Percentiles rank a stretch among this genome's conserved stretches.
Conservation (phyloP, 2,888 invertebrate species). For the Teinopalpus imperialis region DNA sequence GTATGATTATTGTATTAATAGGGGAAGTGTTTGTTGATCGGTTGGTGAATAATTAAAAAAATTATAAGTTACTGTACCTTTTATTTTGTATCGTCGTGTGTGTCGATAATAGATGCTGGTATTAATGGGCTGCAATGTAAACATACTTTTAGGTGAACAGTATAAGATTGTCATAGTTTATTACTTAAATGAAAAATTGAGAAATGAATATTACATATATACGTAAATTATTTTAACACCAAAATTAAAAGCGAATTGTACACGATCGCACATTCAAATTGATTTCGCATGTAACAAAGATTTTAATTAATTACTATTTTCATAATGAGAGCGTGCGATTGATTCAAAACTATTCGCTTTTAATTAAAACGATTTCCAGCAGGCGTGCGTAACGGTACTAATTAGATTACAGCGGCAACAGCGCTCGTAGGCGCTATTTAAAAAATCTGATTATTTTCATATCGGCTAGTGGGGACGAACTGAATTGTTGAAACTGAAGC, state of each 20-base stretch:
- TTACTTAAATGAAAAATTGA: no score
- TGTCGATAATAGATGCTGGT: no score
- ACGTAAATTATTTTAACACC: not conserved
- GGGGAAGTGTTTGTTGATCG: no score
- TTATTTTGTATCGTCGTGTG: no score
- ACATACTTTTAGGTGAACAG: no score
- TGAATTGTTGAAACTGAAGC: slow-evolving; percentile 12
- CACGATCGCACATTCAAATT: slow-evolving; percentile 10
- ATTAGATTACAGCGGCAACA: slow-evolving; percentile 56
- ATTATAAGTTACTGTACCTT: no score
- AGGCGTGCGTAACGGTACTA: slow-evolving; percentile 57
- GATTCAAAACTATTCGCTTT: slow-evolving; percentile 60
- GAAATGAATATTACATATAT: no score
- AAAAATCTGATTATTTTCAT: slow-evolving; percentile 47
- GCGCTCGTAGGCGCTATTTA: slow-evolving; percentile 37
- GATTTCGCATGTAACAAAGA: slow-evolving; percentile 18
- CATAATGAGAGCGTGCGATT: slow-evolving; percentile 38
- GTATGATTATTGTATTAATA: no score
- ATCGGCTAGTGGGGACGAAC: slow-evolving; percentile 28
- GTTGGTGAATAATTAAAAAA: no score
- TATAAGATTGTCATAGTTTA: no score
- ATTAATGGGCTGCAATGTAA: no score
- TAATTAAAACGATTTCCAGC: slow-evolving; percentile 61
- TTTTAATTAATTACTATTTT: slow-evolving; percentile 25
- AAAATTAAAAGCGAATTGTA: slow-evolving; percentile 4